Evolutionary conservation across 2,888 invertebrate genomes (phyloP), one percentile per base, ranked within the genome.

Genomic region (Latrodectus elegans): DNA sequence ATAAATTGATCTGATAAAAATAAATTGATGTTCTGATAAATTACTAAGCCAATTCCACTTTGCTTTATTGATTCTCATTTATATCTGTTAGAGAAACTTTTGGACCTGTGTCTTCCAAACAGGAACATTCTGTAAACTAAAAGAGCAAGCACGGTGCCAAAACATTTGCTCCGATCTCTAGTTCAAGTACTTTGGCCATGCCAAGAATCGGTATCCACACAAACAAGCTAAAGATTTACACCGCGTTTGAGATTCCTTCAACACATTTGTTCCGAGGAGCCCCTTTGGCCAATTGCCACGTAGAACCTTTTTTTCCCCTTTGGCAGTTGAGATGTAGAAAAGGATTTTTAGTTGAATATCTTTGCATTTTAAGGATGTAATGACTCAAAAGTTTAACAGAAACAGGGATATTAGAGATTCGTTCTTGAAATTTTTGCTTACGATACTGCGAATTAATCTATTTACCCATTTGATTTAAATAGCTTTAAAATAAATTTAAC

Each of bases 161-260:
- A 83, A 83, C 83, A 83, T 83, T 83, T 76, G 76, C 76, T 75
- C 76, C 52, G n/a, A 71, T 76, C 76, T 71, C 83, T 51, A 38
- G 76, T 83, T 83, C 64, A 83, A 83, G 83, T 76, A 76, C 60
- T 83, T 83, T 83, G 83, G 22, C 60, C 76, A 83, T 52, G 83
- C 49, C 76, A 71, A n/a, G 60, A 70, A 22, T 52, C 71, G 53
- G 71, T 83, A 83, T 83, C 68, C 76, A 22, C 22, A 22, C 22
- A 83, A 83, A 83, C 76, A 83, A 70, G 71, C 83, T 60, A 49
- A 75, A 76, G 76, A 83, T 76, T 83, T 83, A 83, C 76, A 76
- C 70, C 38, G 22, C 76, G 64, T 83, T 83, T 83, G 76, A 71
- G 70, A 60, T 76, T 64, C 65, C 64, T 83, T 71, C 64, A 60